These are phyloP conservation scores for Gallinago jamesoni DNA, from an alignment of 2,113 vertebrate species.

Conservation along the genomic window DNA sequence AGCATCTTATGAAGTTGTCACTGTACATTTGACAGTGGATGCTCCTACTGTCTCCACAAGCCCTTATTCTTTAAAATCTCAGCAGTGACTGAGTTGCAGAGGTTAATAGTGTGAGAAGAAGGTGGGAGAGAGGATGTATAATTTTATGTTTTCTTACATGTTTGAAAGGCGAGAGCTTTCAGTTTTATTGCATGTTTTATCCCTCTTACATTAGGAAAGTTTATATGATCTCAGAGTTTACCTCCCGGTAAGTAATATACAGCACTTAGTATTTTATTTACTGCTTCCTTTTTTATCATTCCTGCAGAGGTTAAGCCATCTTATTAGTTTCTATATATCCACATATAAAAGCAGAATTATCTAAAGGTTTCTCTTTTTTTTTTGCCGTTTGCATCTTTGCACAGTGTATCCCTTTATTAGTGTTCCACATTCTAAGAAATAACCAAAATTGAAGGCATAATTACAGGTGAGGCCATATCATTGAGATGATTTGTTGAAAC, in stretches of 20 bases:
- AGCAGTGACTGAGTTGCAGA: neutral
- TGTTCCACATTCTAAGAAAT: neutral
- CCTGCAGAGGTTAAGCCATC: neutral
- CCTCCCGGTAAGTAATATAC: neutral
- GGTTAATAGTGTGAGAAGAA: neutral
- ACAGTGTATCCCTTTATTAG: neutral
- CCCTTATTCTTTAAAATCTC: neutral
- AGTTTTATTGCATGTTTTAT: conserved; percentile 26
- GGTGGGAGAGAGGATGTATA: neutral
- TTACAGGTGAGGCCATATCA: neutral
- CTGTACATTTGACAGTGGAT: neutral
- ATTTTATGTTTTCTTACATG: neutral
- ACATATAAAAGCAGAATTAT: neutral
- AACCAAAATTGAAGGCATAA: conserved; percentile 16
- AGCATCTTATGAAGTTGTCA: neutral
- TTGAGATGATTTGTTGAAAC: neutral
- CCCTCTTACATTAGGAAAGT: neutral
- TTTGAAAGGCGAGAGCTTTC: neutral
- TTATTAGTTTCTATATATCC: neutral
- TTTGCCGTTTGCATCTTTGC: neutral
- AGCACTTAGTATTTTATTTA: neutral
- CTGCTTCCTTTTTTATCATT: neutral
- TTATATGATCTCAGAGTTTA: neutral
- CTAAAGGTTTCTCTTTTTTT: neutral
- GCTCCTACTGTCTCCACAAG: neutral